Base-by-base conservation (phyloP, 2,888 invertebrate species). In the Calliopum simillimum region DNA sequence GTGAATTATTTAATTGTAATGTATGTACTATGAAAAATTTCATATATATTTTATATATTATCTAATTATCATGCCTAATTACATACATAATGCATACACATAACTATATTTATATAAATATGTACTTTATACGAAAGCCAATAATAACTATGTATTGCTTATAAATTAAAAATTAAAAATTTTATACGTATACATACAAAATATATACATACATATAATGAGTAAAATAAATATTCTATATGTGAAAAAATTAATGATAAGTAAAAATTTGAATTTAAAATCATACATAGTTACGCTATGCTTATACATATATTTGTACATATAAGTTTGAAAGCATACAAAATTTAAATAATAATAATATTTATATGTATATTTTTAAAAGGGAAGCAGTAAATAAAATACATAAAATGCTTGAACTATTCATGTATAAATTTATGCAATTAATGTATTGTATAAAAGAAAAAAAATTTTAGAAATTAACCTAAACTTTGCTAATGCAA, bases 381-480 rank as follows among this genome's bases (percentile, higher is more conserved):
- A 73, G 77, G 70, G 79, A 72, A 71, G 73, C 70, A 69, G 75
- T 70, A 68, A 49, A 62, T 77, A 75, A 77, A 71, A 79, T 77
- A n/a, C n/a, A 73, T n/a, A 73, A 74, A 76, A 16, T 65, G 13
- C 76, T 73, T 76, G 75, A 74, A 74, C 43, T 51, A 65, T 49
- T 75, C 49, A 46, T n/a, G 65, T 21, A 33, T 33, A 33, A 4
- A 33, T 33, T 33, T 33, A 33, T 33, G 33, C 33, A 33, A 16
- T 23, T 55, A 53, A 55, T 21, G 23, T 46, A 59, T 44, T n/a
- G n/a, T n/a, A n/a, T n/a, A n/a, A n/a, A n/a, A n/a, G n/a, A n/a
- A n/a, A 67, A n/a, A 6, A 14, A 63, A 14, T 63, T 13, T 47
- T 47, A 63, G 11, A 21, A 8, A 8, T 33, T 8, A 33, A 33